Evolutionary conservation across 2,113 vertebrate species (phyloP).

Genomic region (Lophotis ruficrista): DNA sequence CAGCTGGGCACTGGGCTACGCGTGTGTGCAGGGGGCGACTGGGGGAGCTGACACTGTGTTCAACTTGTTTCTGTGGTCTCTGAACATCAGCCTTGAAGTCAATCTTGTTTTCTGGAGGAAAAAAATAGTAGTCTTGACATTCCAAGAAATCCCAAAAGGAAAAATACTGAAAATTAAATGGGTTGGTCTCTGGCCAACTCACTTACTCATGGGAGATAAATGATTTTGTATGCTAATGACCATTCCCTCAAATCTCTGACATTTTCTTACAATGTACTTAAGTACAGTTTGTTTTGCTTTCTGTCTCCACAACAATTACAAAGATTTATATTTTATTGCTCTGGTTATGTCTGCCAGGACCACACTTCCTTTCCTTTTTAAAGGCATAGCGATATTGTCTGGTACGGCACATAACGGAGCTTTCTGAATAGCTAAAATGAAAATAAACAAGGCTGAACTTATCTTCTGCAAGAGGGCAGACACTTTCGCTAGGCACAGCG

Average conservation of each 20-base stretch:
- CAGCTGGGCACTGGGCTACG: rapidly evolving
- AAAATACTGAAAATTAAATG: conserved; percentile 68
- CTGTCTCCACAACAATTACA: conserved; percentile 83
- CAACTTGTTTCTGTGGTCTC: neutral
- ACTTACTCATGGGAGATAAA: conserved; percentile 67
- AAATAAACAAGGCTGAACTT: conserved; percentile 73
- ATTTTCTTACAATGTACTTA: conserved; percentile 76
- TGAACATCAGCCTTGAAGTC: conserved; percentile 22
- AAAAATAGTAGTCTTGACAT: conserved; percentile 62
- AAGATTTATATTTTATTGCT: conserved; percentile 78
- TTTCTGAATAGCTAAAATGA: conserved; percentile 35
- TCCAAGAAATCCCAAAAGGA: conserved; percentile 68
- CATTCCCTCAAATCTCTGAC: conserved; percentile 68
- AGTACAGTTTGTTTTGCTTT: conserved; percentile 79
- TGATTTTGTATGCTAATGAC: conserved; percentile 69
- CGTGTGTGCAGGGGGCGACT: neutral
- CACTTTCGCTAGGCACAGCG: neutral
- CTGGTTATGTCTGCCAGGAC: conserved; percentile 63
- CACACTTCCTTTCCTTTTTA: conserved; percentile 72
- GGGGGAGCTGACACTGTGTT: neutral
- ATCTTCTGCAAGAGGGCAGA: conserved; percentile 33
- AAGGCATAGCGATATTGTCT: conserved; percentile 55
- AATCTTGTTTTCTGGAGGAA: conserved; percentile 33
- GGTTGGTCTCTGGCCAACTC: conserved; percentile 40
- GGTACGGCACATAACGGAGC: neutral